Conservation (phyloP, 2,888 invertebrate species). For the Noctua pronuba region DNA sequence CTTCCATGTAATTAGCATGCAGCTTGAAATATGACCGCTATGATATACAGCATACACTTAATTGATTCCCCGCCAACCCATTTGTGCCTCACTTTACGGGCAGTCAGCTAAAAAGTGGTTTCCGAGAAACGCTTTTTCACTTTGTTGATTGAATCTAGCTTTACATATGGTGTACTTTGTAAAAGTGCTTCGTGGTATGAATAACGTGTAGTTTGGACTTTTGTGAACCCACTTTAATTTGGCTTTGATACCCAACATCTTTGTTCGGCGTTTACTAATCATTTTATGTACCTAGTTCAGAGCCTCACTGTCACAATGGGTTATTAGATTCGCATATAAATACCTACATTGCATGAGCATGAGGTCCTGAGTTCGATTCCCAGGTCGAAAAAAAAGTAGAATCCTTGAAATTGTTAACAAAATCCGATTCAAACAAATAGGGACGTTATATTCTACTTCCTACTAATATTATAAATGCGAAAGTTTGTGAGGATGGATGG, state of each 20-base stretch:
- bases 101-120: slow-evolving; percentile 8
- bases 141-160: neutral
- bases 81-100: slow-evolving; percentile 20
- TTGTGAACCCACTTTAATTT: neutral
- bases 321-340: neutral
- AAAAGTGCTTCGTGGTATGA: neutral
- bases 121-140: slow-evolving; percentile 21
- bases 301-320: neutral
- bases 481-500: too few species aligned
- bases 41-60: slow-evolving; percentile 44
- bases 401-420: too few species aligned
- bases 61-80: slow-evolving; percentile 55
- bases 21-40: slow-evolving; percentile 53
- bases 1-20: slow-evolving; percentile 54
- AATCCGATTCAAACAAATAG: too few species aligned
- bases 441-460: too few species aligned
- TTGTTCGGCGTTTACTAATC: neutral
- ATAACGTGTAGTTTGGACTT: neutral
- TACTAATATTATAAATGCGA: too few species aligned
- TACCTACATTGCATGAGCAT: neutral
- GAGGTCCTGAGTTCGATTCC: neutral
- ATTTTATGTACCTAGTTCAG: neutral
- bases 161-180: neutral
- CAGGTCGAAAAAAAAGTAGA: too few species aligned
- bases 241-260: neutral